Evolutionary conservation across 2,888 invertebrate genomes (phyloP).

Genomic region (Sesia bembeciformis): DNA sequence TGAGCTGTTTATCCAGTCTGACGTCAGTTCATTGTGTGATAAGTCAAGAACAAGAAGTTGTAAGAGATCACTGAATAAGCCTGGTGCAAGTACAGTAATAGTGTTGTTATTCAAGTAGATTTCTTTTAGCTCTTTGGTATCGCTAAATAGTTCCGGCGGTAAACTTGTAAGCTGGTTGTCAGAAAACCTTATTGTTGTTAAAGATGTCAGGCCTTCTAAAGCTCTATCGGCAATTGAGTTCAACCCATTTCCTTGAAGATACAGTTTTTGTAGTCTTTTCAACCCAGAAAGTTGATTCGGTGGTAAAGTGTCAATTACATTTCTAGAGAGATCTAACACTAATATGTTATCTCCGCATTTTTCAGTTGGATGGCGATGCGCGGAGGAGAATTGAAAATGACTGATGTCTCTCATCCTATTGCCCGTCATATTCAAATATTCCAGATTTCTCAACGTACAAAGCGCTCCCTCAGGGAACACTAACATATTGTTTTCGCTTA

Average conservation of each 20-base stretch:
- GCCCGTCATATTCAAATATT: conserved; percentile 84
- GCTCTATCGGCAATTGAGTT: conserved; percentile 85
- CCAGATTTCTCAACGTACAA: conserved; percentile 83
- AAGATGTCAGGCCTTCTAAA: conserved; percentile 81
- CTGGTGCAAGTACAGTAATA: conserved; percentile 85
- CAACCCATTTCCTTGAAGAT: conserved; percentile 85
- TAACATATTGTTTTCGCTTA: conserved; percentile 88
- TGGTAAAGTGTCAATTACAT: conserved; percentile 84
- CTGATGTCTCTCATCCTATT: conserved; percentile 85
- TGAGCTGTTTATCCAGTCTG: conserved; percentile 87
- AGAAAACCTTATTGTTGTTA: conserved; percentile 84
- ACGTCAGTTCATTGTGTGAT: conserved; percentile 85
- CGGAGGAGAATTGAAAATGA: conserved; percentile 80
- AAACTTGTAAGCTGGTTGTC: conserved; percentile 87
- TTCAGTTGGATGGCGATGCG: conserved; percentile 72
- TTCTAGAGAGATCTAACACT: conserved; percentile 83
- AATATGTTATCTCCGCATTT: conserved; percentile 81
- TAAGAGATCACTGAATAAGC: conserved; percentile 83
- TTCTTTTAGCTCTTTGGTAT: conserved; percentile 84
- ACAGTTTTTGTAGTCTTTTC: conserved; percentile 80
- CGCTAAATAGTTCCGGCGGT: conserved; percentile 87
- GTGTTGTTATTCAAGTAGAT: conserved; percentile 88
- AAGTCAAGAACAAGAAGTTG: conserved; percentile 85
- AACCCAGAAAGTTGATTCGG: conserved; percentile 82
- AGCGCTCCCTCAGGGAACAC: conserved; percentile 83